Percentiles rank a stretch among this genome's conserved stretches.
Conservation (phyloP, 2,888 invertebrate genomes). For the Thymelicus acteon region DNA sequence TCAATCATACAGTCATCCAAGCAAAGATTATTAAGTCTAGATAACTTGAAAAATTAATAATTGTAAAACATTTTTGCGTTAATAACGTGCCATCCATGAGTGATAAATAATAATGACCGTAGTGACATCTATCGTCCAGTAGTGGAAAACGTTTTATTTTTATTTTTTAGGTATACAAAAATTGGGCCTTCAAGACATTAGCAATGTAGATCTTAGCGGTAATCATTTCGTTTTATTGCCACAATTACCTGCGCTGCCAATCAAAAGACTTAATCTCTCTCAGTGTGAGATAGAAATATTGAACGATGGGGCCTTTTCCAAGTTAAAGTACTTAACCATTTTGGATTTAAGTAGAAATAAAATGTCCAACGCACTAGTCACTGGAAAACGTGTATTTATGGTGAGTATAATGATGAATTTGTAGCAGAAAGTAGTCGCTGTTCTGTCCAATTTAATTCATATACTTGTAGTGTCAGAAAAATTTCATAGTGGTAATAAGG, state of each 20-base stretch:
- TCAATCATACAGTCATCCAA: neutral
- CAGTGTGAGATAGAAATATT: constrained; percentile 24
- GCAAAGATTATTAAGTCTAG: neutral
- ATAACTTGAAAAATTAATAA: neutral
- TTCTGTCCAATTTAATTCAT: no score
- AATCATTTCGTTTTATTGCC: constrained; percentile 9
- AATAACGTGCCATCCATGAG: neutral
- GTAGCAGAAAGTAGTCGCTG: no score
- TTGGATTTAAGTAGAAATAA: constrained; percentile 30
- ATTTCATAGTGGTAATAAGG: no score
- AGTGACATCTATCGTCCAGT: constrained; percentile 60
- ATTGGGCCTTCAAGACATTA: neutral
- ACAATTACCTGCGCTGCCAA: constrained; percentile 2
- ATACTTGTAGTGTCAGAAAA: no score
- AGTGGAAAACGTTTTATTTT: neutral
- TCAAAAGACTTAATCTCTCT: constrained; percentile 20
- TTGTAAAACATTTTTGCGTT: neutral
- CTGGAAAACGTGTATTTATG: constrained; percentile 9
- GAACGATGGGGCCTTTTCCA: constrained; percentile 6
- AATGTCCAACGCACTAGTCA: neutral
- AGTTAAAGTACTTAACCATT: constrained; percentile 9
- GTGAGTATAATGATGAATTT: constrained; percentile 5
- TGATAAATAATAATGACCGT: neutral
- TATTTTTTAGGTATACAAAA: constrained; percentile 20
- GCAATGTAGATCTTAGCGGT: constrained; percentile 16